Evolutionary conservation across 2,797 vertebrate genomes (phyloP).

Genomic region (Oophaga sylvatica): DNA sequence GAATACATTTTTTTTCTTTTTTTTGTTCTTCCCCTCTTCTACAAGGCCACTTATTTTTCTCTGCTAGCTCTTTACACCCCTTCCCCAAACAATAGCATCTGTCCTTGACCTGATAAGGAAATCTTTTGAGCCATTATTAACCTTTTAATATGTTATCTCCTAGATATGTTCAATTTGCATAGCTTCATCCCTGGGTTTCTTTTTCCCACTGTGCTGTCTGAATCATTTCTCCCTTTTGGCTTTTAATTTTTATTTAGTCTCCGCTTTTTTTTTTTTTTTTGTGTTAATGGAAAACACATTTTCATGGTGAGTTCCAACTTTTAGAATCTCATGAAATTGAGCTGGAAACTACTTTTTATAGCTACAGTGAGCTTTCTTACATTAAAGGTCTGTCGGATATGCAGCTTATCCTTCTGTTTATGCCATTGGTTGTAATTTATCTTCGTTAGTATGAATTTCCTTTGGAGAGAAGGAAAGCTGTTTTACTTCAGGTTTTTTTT

Average conservation of each 20-base stretch:
- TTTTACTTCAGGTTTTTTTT: too few relatives aligned
- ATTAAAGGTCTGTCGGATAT: too few relatives aligned
- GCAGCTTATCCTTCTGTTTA: not conserved
- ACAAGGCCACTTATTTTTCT: too few relatives aligned
- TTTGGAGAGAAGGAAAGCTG: not conserved
- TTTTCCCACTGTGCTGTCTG: not conserved
- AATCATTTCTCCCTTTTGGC: not conserved
- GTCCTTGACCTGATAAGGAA: constrained; percentile 61
- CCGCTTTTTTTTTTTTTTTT: constrained; percentile 30
- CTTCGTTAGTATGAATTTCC: not conserved
- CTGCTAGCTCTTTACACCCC: too few relatives aligned
- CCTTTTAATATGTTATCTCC: constrained; percentile 40
- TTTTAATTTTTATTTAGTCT: constrained; percentile 26
- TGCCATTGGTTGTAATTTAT: not conserved
- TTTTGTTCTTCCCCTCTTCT: not conserved
- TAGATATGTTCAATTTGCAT: not conserved
- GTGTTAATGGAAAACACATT: constrained; percentile 51
- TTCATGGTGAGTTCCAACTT: constrained; percentile 21
- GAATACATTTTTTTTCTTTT: not conserved
- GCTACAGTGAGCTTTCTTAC: too few relatives aligned
- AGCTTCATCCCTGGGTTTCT: not conserved
- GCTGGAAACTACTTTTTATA: not conserved
- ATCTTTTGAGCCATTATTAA: constrained; percentile 21
- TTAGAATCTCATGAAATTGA: constrained; percentile 6
- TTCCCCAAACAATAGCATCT: constrained; percentile 21